Evolutionary conservation across 2,113 vertebrate genomes (phyloP).

Genomic region (Chloebia gouldiae): DNA sequence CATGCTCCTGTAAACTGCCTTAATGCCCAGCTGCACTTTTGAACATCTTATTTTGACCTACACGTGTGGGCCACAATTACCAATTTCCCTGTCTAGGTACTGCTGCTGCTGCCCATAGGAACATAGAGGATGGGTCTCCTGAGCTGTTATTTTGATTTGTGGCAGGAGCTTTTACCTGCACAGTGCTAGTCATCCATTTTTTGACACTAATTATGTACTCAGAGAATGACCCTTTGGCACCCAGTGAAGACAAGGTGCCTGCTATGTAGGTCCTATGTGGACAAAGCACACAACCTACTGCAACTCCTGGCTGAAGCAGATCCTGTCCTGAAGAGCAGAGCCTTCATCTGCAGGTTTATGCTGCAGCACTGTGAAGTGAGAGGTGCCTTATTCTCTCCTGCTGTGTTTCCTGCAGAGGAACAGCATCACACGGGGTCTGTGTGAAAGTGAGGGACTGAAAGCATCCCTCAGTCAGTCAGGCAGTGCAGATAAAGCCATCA

Average conservation of each 20-base stretch:
- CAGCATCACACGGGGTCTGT: neutral
- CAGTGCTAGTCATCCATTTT: neutral
- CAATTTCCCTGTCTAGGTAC: neutral
- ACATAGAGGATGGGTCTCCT: neutral
- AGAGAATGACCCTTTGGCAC: neutral
- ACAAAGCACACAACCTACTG: neutral
- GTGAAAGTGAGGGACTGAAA: too few relatives aligned
- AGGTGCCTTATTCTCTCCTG: neutral
- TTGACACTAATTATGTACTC: neutral
- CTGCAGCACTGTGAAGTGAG: neutral
- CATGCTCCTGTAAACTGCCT: neutral
- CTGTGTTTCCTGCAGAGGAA: neutral
- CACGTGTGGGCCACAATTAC: neutral
- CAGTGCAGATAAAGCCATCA: neutral
- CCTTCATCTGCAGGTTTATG: fast-evolving
- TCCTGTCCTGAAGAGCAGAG: neutral
- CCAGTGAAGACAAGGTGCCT: neutral
- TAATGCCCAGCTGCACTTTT: neutral
- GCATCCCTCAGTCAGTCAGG: neutral
- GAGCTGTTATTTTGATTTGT: neutral
- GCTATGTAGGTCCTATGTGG: fast-evolving
- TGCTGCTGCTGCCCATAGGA: neutral
- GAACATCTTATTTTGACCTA: neutral
- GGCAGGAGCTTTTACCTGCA: neutral
- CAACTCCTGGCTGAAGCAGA: neutral